Base-by-base conservation (phyloP, 2,113 vertebrate species). In the Orycteropus afer region DNA sequence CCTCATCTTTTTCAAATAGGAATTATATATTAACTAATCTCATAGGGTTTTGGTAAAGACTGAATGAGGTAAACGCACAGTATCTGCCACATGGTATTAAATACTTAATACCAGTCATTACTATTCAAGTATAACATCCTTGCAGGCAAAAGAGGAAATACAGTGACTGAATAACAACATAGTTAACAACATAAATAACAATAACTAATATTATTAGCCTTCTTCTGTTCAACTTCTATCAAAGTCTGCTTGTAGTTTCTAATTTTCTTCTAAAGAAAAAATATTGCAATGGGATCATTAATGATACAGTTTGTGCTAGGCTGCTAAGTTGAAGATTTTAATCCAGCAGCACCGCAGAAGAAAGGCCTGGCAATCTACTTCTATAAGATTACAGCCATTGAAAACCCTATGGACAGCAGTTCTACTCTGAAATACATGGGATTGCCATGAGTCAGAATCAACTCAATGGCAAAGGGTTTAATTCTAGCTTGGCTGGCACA, bases 221-320 rank as follows among this genome's bases (percentile, higher is more conserved):
- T 15, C 27, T 63, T 12, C 42, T 74, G 14, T 74, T 86, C 76
- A 86, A 67, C 20, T 81, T 89, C 51, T 85, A 59, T 57, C 40
- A 59, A 34, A 34, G 12, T 83, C 77, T 90, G 47, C 55, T 87
- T 86, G 77, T 86, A 47, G 53, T 74, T 82, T 15, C 37, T 63
- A 74, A 90, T 83, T 78, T 92, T 67, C 55, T 80, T 61, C 49
- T 83, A 57, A 42, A 83, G 77, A 90, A 90, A 67, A 92, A 89
- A 78, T 74, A 80, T 9, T 92, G 1, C 25, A 49, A 89, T 49
- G 59, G 13, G 45, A 22, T 63, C 45, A 80, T 34, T 77, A 63
- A 80, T 8, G 59, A 5, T 29, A 5, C 59, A 14, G 65, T 69
- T 17, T 69, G 10, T 17, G 37, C 15, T 20, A 14, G 20, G 29